Base-by-base conservation (phyloP, 2,888 invertebrate genomes). In the Watsonalla binaria region DNA sequence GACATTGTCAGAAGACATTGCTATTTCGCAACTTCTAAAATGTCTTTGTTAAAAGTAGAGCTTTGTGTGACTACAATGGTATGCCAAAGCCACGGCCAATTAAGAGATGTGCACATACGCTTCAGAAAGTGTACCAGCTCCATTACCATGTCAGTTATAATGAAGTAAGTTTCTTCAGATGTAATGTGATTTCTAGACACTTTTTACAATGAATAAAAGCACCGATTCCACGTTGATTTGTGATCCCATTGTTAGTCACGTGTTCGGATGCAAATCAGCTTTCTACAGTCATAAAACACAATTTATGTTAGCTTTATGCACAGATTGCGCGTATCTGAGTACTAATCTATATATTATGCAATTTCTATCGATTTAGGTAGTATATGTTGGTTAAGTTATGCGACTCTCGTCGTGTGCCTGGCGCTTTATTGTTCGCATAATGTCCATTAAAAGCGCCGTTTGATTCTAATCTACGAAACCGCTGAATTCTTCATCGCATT, bases 291-390 rank as follows among this genome's bases (percentile, higher is more conserved):
- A 39, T 49, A 39, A 49, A 49, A 37, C 15, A 15, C 37, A 14
- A 49, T 37, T 49, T 14, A 49, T 49, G 49, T 39, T 5, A 13
- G 37, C 37, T 5, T 37, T 49, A 49, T 49, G 37, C 39, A 49
- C 35, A 49, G 15, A 39, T 39, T 14, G 39, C 15, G 37, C 35
- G 37, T 15, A 49, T 49, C 42, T 8, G 37, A 15, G 48, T 37
- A 15, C 49, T 49, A 49, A 49, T 49, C 39, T 49, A 49, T 49
- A 49, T 49, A 49, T 49, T 49, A 49, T 49, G 15, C 49, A 49
- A 37, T 11, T 9, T 39, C 14, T 14, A 49, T 37, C 49, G 49
- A 49, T 37, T 49, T 15, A 49, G 49, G 37, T 37, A 49, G 49
- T 39, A 33, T 14, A 37, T 15, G 37, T 15, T 49, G 49, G 37